Conservation (phyloP, 2,888 invertebrate genomes). For the Hetaerina titia region DNA sequence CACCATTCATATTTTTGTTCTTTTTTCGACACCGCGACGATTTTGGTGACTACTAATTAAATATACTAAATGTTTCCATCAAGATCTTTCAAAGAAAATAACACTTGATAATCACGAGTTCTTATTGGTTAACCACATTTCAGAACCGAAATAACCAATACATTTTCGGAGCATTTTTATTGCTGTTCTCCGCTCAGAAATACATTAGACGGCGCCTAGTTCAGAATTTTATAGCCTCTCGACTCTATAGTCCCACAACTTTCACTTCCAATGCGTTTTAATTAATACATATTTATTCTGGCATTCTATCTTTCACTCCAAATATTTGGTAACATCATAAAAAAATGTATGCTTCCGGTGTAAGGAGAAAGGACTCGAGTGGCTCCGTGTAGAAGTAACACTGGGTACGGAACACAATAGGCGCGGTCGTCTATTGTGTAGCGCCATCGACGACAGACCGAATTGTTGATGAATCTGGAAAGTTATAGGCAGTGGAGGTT, state of each 20-base stretch:
- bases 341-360: neutral
- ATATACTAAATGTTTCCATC: neutral
- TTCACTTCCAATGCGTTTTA: neutral
- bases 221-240: neutral
- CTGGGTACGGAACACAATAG: neutral
- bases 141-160: too few species aligned
- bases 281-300: neutral
- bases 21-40: neutral
- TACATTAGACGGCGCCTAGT: neutral
- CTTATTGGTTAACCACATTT: too few species aligned
- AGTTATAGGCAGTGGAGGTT: neutral
- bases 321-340: neutral
- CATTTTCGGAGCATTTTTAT: too few species aligned
- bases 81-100: neutral
- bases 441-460: neutral
- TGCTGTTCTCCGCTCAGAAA: neutral
- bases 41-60: neutral
- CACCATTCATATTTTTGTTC: too few species aligned
- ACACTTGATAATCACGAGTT: too few species aligned
- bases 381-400: neutral
- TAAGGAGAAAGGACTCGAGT: neutral
- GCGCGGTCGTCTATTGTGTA: neutral
- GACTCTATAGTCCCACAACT: neutral
- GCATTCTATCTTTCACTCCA: neutral
- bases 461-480: neutral